A percentile compares a stretch with the other conserved stretches of the same genome.
Evolutionary conservation across 2,113 vertebrate species (phyloP).

Genomic region (Cnemophilus loriae): DNA sequence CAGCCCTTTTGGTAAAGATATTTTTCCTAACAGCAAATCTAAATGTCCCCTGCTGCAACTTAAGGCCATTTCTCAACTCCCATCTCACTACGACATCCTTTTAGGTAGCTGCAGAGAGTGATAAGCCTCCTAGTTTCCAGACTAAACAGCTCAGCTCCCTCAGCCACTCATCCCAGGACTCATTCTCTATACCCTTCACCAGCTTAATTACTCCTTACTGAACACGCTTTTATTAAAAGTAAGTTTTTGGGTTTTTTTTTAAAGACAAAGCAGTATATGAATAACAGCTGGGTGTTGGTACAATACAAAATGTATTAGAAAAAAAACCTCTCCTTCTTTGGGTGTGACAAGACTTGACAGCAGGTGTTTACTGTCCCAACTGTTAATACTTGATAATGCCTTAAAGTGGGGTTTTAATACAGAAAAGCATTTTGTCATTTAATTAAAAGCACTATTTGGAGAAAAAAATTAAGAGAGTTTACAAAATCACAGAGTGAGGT

Average conservation of each 20-base stretch:
- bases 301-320: neutral
- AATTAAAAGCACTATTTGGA: neutral
- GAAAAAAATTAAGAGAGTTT: neutral
- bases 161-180: neutral
- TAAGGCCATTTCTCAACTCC: accelerated
- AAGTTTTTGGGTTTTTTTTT: neutral
- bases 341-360: neutral
- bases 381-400: neutral
- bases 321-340: neutral
- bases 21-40: neutral
- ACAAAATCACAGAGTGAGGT: neutral
- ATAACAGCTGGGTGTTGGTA: neutral
- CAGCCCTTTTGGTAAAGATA: neutral
- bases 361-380: neutral
- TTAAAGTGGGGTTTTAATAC: neutral
- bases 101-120: neutral
- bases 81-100: neutral
- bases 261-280: neutral
- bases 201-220: neutral
- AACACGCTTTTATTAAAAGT: neutral
- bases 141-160: neutral
- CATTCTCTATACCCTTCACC: neutral
- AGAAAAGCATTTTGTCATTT: neutral
- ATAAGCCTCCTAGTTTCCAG: neutral
- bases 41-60: neutral